phyloP scores from a whole-genome alignment of 2,797 vertebrate genomes.

The Enteromius unitaeniatus region DNA sequence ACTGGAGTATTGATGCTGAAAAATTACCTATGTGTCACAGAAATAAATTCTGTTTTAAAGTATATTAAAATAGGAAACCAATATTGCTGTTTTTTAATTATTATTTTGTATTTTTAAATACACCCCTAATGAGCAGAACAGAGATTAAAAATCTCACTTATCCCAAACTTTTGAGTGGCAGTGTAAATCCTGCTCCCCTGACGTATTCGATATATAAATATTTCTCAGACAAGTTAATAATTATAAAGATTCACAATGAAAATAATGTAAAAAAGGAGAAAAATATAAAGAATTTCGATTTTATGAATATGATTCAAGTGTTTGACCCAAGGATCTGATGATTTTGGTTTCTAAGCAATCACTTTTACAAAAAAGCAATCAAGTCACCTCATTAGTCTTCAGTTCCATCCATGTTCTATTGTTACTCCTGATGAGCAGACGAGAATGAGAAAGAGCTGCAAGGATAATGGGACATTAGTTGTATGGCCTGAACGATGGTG shows the following conservation, averaged over 20 bases:
- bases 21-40: too few relatives aligned
- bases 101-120: too few relatives aligned
- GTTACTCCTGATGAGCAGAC: conserved; percentile 44
- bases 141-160: too few relatives aligned
- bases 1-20: too few relatives aligned
- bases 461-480: conserved; percentile 59
- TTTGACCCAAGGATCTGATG: background rate
- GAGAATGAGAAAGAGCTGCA: conserved; percentile 33
- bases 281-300: too few relatives aligned
- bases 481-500: conserved; percentile 46
- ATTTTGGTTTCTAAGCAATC: conserved; percentile 44
- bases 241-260: background rate
- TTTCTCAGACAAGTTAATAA: background rate
- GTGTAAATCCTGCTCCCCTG: too few relatives aligned
- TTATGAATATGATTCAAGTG: background rate
- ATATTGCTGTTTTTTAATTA: too few relatives aligned
- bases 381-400: conserved; percentile 44
- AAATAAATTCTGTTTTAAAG: too few relatives aligned
- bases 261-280: background rate
- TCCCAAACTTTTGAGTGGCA: too few relatives aligned
- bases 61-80: too few relatives aligned
- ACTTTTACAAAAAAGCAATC: conserved; percentile 28
- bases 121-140: too few relatives aligned
- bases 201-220: background rate
- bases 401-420: conserved; percentile 39